Conservation (phyloP, 2,113 vertebrate genomes). For the Dunckerocampus dactyliophorus region DNA sequence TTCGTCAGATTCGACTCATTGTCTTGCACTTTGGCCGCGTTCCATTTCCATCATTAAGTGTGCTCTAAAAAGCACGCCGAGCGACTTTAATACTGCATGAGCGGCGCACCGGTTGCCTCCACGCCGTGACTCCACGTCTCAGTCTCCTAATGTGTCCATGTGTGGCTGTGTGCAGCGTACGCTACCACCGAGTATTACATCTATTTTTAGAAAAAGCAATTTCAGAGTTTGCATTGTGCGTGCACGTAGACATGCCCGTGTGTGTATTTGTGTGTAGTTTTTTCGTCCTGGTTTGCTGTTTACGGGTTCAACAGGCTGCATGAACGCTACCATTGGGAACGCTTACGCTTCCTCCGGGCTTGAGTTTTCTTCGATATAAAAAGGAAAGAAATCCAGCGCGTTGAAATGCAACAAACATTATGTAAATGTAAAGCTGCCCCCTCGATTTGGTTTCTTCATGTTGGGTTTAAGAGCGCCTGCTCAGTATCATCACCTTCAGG, state of each 20-base stretch:
- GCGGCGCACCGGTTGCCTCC: conserved; percentile 34
- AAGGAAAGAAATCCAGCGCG: not conserved
- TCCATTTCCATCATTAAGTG: conserved; percentile 44
- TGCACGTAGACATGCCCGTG: conserved; percentile 26
- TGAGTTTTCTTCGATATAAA: not conserved
- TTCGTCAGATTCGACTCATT: not conserved
- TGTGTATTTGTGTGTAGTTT: conserved; percentile 22
- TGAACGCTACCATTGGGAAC: conserved; percentile 3
- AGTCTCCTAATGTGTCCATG: conserved; percentile 37
- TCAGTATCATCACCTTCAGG: not conserved
- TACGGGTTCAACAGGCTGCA: conserved; percentile 39
- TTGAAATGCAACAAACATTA: not conserved
- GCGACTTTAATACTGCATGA: conserved; percentile 65
- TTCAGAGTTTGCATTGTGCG: conserved; percentile 54
- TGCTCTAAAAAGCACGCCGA: conserved; percentile 49
- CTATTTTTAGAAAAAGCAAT: conserved; percentile 63
- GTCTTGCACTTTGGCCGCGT: conserved; percentile 10
- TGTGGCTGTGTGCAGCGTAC: conserved; percentile 22
- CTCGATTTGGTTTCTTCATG: too few relatives aligned
- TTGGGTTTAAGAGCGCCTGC: not conserved
- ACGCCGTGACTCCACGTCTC: conserved; percentile 33
- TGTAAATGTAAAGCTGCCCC: not conserved
- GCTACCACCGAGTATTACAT: conserved; percentile 40
- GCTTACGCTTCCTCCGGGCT: conserved; percentile 29
- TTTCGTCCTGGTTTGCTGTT: conserved; percentile 46